Evolutionary conservation across 2,888 invertebrate species (phyloP), one percentile per base, ranked within the genome.

Genomic region (Archips crataeganus): DNA sequence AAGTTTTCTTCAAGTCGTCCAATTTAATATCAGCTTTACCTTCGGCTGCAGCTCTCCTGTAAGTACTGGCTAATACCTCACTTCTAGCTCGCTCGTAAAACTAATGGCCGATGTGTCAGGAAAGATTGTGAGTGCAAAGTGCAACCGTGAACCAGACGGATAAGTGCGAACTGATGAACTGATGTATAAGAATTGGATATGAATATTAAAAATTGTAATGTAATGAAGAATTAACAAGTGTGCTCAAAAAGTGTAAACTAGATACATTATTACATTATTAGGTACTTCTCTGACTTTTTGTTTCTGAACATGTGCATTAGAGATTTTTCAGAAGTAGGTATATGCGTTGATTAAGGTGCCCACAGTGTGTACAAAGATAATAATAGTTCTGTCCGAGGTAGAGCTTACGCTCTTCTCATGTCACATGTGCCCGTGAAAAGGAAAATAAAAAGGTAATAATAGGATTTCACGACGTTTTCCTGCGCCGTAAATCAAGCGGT

Each of bases 391-490:
- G 57, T 61, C 54, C 57, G 59, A 39, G 57, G 68, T 68, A 61
- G 49, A 15, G 32, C 67, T 61, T 62, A 67, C 68, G 54, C 68
- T 68, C 68, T 68, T 73, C 68, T 68, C 68, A 68, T 63, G 67
- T 73, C 68, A 62, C 68, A 72, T 63, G 62, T 45, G 67, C 49
- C 73, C 62, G 47, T 49, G 73, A 73, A 73, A 73, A 73, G 73
- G 62, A 68, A 73, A 63, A 68, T 73, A 73, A 73, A 73, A 73
- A 72, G 62, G 72, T 73, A 73, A 73, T 73, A 73, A 73, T 68
- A 68, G 73, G 68, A 68, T 73, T 73, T 64, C 63, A 73, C 59
- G 73, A 59, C 68, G 62, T 73, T 68, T 73, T 68, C 68, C 59
- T 68, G 39, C 63, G 68, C 57, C 73, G 49, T 73, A 64, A 71